Percentiles rank a stretch among this genome's conserved stretches.
Conservation (phyloP, 2,113 vertebrate genomes). For the Oreotrochilus melanogaster region DNA sequence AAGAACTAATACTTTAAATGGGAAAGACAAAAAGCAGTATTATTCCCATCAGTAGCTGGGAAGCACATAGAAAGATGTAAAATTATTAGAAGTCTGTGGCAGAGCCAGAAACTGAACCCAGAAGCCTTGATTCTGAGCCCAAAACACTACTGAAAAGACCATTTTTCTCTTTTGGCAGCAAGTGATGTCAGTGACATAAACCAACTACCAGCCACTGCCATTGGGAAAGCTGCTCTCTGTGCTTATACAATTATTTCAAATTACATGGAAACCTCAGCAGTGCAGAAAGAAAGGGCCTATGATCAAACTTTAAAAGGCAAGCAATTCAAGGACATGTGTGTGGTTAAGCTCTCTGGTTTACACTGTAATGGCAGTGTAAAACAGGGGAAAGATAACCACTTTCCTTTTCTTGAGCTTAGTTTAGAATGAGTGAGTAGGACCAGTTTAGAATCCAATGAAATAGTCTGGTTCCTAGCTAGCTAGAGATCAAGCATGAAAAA, state of each 20-base stretch:
- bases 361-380: conserved; percentile 43
- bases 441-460: not conserved
- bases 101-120: conserved; percentile 32
- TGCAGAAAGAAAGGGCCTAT: conserved; percentile 16
- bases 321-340: conserved; percentile 62
- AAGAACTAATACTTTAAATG: not conserved
- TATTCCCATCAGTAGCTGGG: not conserved
- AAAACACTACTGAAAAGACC: not conserved
- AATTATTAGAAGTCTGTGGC: not conserved
- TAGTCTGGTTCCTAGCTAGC: not conserved
- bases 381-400: not conserved
- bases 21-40: not conserved
- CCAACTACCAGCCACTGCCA: not conserved
- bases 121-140: not conserved
- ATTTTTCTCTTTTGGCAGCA: not conserved
- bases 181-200: not conserved
- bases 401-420: conserved; percentile 7
- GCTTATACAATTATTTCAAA: not conserved
- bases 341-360: conserved; percentile 60
- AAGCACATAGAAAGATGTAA: not conserved
- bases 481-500: not conserved
- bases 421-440: not conserved
- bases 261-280: conserved; percentile 18
- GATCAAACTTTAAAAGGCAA: conserved; percentile 64
- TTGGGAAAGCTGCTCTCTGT: not conserved